phyloP scores from a whole-genome alignment of 2,888 invertebrate species.

The Chromoteleia sp. region DNA sequence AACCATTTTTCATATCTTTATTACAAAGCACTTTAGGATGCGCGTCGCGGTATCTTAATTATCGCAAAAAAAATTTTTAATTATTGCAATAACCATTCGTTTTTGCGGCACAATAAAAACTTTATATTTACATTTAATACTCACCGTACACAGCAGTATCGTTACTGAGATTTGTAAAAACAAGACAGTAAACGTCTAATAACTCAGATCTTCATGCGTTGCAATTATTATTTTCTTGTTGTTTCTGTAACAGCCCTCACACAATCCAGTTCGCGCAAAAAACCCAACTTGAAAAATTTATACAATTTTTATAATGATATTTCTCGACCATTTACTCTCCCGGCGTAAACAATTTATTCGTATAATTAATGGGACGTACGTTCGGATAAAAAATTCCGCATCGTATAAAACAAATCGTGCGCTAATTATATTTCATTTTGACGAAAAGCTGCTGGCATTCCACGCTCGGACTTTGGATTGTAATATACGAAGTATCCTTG shows the following conservation, averaged over 20 bases:
- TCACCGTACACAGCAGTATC: slow-evolving; percentile 29
- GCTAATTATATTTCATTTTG: slow-evolving; percentile 46
- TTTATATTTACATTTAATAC: slow-evolving; percentile 50
- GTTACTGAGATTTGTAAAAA: slow-evolving; percentile 52
- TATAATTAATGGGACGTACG: slow-evolving; percentile 27
- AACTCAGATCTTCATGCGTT: slow-evolving; percentile 34
- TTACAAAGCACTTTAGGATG: slow-evolving; percentile 29
- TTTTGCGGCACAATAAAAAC: slow-evolving; percentile 53
- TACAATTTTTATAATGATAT: slow-evolving; percentile 22
- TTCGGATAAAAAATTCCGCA: slow-evolving; percentile 29
- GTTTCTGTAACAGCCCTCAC: slow-evolving; percentile 9
- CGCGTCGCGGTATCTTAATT: slow-evolving; percentile 49
- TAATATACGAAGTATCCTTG: slow-evolving; percentile 60
- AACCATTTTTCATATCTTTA: slow-evolving; percentile 52
- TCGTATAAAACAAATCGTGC: slow-evolving; percentile 39
- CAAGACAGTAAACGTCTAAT: slow-evolving; percentile 51
- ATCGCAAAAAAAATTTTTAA: slow-evolving; percentile 34
- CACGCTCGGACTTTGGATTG: slow-evolving; percentile 26
- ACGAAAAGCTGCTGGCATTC: slow-evolving; percentile 43
- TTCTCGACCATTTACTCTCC: slow-evolving; percentile 13
- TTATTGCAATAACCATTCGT: slow-evolving; percentile 47
- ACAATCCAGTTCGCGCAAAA: neutral
- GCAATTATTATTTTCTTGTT: slow-evolving; percentile 24
- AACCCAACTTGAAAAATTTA: slow-evolving; percentile 3
- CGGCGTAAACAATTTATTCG: slow-evolving; percentile 21